A percentile compares a stretch with the other conserved stretches of the same genome.
Evolutionary conservation across 2,113 vertebrate genomes (phyloP).

Genomic region (Apodemus sylvaticus): DNA sequence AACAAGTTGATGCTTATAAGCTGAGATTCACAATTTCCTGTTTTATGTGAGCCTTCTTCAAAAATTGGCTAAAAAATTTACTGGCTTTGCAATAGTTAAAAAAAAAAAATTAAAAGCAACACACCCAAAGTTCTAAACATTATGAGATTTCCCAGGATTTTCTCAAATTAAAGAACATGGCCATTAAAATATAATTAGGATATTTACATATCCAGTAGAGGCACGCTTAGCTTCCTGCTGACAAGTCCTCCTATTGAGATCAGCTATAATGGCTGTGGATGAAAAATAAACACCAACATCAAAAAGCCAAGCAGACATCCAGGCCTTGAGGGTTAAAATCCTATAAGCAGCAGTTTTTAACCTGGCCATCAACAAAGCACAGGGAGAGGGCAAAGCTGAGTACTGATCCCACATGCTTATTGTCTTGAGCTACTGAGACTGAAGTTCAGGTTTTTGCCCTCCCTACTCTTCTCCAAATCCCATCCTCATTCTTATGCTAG

Average conservation of each 20-base stretch:
- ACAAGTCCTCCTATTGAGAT: neutral
- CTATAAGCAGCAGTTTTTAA: neutral
- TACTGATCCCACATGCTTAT: neutral
- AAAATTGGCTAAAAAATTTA: neutral
- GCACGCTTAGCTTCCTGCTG: neutral
- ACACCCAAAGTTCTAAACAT: neutral
- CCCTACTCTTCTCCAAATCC: neutral
- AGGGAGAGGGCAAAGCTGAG: neutral
- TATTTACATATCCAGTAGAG: constrained; percentile 40
- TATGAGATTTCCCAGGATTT: neutral
- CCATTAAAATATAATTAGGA: constrained; percentile 54
- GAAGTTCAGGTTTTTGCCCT: neutral
- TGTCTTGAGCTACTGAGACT: neutral
- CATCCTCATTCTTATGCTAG: neutral
- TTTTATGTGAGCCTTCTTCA: neutral
- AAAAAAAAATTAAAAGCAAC: neutral
- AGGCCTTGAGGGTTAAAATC: neutral
- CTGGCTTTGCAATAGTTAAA: neutral
- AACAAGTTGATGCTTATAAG: neutral
- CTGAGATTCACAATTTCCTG: neutral
- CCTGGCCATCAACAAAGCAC: neutral
- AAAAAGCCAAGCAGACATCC: neutral
- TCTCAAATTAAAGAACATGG: constrained; percentile 40
- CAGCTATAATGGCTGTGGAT: neutral
- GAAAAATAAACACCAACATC: neutral